These are phyloP conservation scores for Myanophis thanlyinensis DNA, from an alignment of 2,113 vertebrate species.

Conservation along the genomic window DNA sequence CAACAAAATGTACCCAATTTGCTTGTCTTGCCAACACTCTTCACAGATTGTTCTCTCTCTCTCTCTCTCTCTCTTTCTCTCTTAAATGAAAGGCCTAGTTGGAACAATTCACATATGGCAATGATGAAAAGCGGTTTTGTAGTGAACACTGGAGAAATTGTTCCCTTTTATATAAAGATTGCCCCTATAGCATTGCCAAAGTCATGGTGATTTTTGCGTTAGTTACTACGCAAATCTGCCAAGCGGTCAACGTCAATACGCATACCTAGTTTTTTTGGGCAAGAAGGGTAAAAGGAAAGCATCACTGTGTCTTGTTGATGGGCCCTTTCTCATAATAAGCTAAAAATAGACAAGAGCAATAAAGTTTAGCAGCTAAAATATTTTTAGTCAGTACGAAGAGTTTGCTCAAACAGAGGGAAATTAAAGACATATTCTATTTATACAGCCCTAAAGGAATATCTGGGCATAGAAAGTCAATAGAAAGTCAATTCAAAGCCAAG, in stretches of 20 bases:
- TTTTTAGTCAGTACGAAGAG: neutral
- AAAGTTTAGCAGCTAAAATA: neutral
- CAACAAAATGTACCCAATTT: neutral
- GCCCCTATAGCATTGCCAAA: neutral
- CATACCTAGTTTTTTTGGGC: neutral
- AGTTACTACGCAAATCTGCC: constrained; percentile 13
- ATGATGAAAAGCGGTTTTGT: constrained; percentile 13
- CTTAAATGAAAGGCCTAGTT: constrained; percentile 20
- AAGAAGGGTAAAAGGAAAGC: neutral
- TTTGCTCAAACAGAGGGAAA: neutral
- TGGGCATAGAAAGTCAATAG: no score
- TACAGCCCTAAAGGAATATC: neutral
- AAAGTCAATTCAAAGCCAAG: neutral
- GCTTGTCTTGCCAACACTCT: neutral
- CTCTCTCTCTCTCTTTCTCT: neutral
- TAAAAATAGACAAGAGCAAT: neutral
- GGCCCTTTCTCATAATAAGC: neutral
- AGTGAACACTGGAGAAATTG: constrained; percentile 20
- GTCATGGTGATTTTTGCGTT: neutral
- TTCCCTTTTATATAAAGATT: neutral
- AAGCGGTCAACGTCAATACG: neutral
- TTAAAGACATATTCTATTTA: neutral
- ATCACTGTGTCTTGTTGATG: neutral
- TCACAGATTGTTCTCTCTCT: neutral
- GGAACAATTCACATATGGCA: constrained; percentile 28